phyloP scores from a whole-genome alignment of 2,888 invertebrate species.

The Cordilura impudica region DNA sequence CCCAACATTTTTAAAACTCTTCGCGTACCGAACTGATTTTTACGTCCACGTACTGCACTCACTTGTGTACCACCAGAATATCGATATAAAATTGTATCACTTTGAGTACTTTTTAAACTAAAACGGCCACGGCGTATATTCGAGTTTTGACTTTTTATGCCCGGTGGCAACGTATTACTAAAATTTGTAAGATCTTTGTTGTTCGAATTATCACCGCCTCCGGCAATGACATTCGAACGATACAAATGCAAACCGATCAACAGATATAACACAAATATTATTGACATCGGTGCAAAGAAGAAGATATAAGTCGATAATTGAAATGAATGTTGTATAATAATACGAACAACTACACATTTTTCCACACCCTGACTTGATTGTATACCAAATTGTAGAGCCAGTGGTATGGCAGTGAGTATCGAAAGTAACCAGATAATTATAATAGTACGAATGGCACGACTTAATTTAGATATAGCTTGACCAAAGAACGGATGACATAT shows the following conservation, averaged over 20 bases:
- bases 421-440: constrained; percentile 88
- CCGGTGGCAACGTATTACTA: constrained; percentile 11
- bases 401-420: constrained; percentile 85
- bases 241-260: constrained; percentile 85
- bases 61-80: constrained; percentile 78
- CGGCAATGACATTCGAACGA: constrained; percentile 77
- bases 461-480: constrained; percentile 90
- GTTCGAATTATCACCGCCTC: constrained; percentile 65
- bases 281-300: constrained; percentile 92
- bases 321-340: constrained; percentile 79
- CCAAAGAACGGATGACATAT: constrained; percentile 83
- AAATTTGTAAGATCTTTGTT: constrained; percentile 7
- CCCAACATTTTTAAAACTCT: constrained; percentile 88
- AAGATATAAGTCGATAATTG: constrained; percentile 85
- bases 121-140: constrained; percentile 47
- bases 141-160: constrained; percentile 25
- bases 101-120: constrained; percentile 67
- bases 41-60: constrained; percentile 79
- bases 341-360: constrained; percentile 74
- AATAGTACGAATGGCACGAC: constrained; percentile 88
- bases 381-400: constrained; percentile 89
- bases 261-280: constrained; percentile 90
- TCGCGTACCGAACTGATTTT: constrained; percentile 81
- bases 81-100: constrained; percentile 72
- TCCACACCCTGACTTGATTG: constrained; percentile 69